phyloP scores from a whole-genome alignment of 2,113 vertebrate genomes.

The Bos javanicus region DNA sequence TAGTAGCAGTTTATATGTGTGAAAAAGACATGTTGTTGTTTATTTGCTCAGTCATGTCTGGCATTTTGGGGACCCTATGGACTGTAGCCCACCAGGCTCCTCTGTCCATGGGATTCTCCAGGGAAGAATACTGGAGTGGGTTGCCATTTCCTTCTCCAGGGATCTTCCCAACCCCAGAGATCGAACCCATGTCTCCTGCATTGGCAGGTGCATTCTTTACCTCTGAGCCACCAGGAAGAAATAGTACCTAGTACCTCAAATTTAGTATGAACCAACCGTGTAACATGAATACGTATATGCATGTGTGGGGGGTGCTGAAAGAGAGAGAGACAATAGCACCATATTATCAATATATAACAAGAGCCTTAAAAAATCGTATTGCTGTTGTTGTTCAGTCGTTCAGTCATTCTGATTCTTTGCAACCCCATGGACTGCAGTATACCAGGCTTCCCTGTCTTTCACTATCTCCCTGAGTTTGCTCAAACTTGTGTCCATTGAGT shows the following conservation, averaged over 20 bases:
- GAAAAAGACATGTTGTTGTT: neutral
- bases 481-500: neutral
- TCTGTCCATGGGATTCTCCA: neutral
- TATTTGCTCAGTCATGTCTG: neutral
- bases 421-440: rapidly evolving
- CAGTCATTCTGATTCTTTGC: neutral
- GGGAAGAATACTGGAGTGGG: neutral
- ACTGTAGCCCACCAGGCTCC: neutral
- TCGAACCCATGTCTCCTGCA: neutral
- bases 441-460: neutral
- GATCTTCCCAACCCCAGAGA: neutral
- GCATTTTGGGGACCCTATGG: neutral
- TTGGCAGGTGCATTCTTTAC: neutral
- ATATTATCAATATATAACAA: neutral
- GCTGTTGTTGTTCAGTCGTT: neutral
- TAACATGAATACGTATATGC: neutral
- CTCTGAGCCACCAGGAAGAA: neutral
- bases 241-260: neutral
- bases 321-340: neutral
- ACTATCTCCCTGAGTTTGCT: neutral
- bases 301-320: neutral
- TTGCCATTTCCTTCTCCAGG: neutral
- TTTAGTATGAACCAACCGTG: neutral
- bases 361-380: neutral
- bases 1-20: neutral